phyloP scores from a whole-genome alignment of 2,888 invertebrate genomes.

The Dryocosmus kuriphilus region DNA sequence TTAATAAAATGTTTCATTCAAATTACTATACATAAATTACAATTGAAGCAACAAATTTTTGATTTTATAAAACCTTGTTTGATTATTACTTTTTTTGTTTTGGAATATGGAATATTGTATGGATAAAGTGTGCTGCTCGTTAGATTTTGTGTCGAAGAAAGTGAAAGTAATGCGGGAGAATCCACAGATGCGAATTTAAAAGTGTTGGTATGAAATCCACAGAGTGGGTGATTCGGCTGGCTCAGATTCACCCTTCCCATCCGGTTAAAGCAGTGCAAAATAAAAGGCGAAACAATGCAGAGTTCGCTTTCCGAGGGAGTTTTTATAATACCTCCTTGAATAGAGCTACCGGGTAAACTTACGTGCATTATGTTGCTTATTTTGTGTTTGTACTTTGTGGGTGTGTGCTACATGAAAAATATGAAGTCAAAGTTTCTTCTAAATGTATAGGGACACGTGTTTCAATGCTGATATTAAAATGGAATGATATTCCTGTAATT shows the following conservation, averaged over 20 bases:
- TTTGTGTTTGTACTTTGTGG: background rate
- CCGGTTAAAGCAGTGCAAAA: conserved; percentile 66
- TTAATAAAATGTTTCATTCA: too few species aligned
- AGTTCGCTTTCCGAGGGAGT: conserved; percentile 63
- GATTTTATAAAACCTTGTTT: too few species aligned
- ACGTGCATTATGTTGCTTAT: conserved; percentile 46
- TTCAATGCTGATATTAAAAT: background rate
- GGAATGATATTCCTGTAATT: background rate
- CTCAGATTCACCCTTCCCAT: conserved; percentile 60
- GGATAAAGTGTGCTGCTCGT: too few species aligned
- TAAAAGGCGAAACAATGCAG: conserved; percentile 63
- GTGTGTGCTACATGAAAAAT: background rate
- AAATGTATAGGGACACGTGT: background rate
- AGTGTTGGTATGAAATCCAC: conserved; percentile 42
- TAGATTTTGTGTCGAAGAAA: conserved; percentile 60
- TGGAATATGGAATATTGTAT: too few species aligned
- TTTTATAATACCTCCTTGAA: conserved; percentile 67
- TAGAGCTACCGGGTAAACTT: conserved; percentile 63
- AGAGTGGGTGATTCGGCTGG: conserved; percentile 54
- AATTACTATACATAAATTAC: too few species aligned
- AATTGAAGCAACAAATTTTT: too few species aligned
- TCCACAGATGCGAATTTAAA: conserved; percentile 49
- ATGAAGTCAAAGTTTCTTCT: background rate
- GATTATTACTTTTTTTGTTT: too few species aligned
- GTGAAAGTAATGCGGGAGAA: conserved; percentile 68